Evolutionary conservation across 2,797 vertebrate genomes (phyloP), one percentile per base, ranked within the genome.

Genomic region (Varecia variegata): DNA sequence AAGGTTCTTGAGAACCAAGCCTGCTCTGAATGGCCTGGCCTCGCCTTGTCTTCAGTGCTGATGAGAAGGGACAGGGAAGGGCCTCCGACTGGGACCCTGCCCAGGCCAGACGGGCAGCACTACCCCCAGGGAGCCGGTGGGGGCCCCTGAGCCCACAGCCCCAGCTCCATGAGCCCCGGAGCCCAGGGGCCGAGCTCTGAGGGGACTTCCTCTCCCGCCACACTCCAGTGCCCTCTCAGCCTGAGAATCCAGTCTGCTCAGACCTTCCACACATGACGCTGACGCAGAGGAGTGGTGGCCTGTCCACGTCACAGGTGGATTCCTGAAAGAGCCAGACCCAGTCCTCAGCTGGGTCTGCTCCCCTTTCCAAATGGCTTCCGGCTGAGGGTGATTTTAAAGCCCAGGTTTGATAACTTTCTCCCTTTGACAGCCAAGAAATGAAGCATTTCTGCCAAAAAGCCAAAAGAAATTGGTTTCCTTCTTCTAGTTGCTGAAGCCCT

Each of bases 361-460:
- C 14, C 1, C 6, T 79, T 50, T 17, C 27, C 58, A 47, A 56
- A 50, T 35, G 32, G 14, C 27, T 83, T 58, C 13, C 47, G 73
- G 47, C 8, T 3, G n/a, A 96, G 38, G 54, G 45, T 30, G 30
- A 17, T 87, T 67, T 92, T 65, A 54, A 95, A 76, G 30, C 4
- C 50, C 2, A 3, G 21, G 88, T 92, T 93, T 2, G 4, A 15
- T 52, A 56, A 67, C 45, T 68, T 20, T 67, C 35, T 54, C 38
- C 35, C 54, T 81, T 52, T 54, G n/a, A 47, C 58, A 67, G 50
- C 47, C 56, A 89, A 87, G 54, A 73, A 65, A 47, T 17, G 13
- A 45, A 54, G 58, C 18, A 17, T 65, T 11, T 77, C 71, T 80
- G 27, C 65, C 56, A 54, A 71, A 83, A 92, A 95, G 70, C 15